phyloP scores from a whole-genome alignment of 2,113 vertebrate species.

The Cryptotis parvus region DNA sequence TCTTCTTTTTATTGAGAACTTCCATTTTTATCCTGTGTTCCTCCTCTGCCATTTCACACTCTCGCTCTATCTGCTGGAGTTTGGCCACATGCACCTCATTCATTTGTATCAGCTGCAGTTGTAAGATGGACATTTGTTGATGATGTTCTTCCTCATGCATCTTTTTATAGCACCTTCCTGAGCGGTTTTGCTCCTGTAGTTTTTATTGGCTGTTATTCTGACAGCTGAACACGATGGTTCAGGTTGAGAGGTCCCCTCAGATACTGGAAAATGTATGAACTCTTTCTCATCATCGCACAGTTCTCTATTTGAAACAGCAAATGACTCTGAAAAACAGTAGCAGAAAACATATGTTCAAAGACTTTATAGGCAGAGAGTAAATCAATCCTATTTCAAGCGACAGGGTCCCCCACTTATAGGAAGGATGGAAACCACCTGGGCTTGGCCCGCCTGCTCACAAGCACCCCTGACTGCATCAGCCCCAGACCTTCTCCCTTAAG shows the following conservation, averaged over 20 bases:
- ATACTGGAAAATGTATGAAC: constrained; percentile 89
- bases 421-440: not conserved
- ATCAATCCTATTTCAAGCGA: constrained; percentile 61
- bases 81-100: constrained; percentile 92
- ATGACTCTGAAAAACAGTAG: constrained; percentile 87
- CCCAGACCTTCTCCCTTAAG: constrained; percentile 5
- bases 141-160: constrained; percentile 92
- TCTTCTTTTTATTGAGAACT: constrained; percentile 93
- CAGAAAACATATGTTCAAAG: constrained; percentile 75
- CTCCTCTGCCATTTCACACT: constrained; percentile 92
- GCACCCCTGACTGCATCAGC: constrained; percentile 10
- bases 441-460: not conserved
- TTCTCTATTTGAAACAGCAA: constrained; percentile 90
- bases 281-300: constrained; percentile 90
- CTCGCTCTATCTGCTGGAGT: constrained; percentile 91
- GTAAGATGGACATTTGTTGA: constrained; percentile 91
- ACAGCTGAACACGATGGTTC: constrained; percentile 89
- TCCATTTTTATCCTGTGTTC: constrained; percentile 92
- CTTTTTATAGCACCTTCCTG: constrained; percentile 91
- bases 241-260: constrained; percentile 89
- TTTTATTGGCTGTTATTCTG: constrained; percentile 89
- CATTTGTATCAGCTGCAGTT: constrained; percentile 91
- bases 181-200: constrained; percentile 89
- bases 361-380: constrained; percentile 69
- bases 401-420: constrained; percentile 25